Evolutionary conservation across 2,888 invertebrate genomes (phyloP), one percentile per base, ranked within the genome.

Genomic region (Chrysotoxum bicinctum): DNA sequence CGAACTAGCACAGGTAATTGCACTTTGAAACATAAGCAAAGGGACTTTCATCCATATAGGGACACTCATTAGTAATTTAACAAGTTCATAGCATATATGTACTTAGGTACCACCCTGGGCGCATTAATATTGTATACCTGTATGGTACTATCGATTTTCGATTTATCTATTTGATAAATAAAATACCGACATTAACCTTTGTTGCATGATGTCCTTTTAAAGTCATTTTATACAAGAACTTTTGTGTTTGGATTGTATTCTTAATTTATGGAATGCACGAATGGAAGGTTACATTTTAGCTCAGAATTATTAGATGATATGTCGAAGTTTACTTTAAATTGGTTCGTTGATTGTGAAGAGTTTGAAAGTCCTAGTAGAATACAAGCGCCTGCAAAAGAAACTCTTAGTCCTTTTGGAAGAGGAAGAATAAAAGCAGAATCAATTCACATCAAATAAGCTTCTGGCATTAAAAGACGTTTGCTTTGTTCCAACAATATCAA

Each of bases 1-100:
- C 1, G 40, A 78, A 12, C 64, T 86, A 10, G 86, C 82, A 26
- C 81, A 82, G 77, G 86, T 86, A 35, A 68, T 23, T 12, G 14
- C 23, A 9, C 5, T 58, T 32, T 21, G 1, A 14, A 35, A 56
- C 3, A 26, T n/a, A 50, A 23, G n/a, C 12, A 52, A 23, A 12
- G 19, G 9, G 1, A 2, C 16, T n/a, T n/a, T 3, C 7, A 26
- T 26, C 26, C 4, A 26, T 1, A 26, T 21, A 14, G 5, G n/a
- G n/a, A 9, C 19, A 48, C 10, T 23, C 21, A 50, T 23, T 7
- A 1, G 7, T 50, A 37, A 19, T 56, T 56, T 32, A 37, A 37
- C 52, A 70, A 70, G 54, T 78, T 70, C 70, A 56, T 43, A 62
- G 45, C 21, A 14, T 52, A 4, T 40, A n/a, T n/a, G n/a, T n/a